Percentiles rank a stretch among this genome's conserved stretches.
Conservation (phyloP, 2,113 vertebrate genomes). For the Psittacara wagleri region DNA sequence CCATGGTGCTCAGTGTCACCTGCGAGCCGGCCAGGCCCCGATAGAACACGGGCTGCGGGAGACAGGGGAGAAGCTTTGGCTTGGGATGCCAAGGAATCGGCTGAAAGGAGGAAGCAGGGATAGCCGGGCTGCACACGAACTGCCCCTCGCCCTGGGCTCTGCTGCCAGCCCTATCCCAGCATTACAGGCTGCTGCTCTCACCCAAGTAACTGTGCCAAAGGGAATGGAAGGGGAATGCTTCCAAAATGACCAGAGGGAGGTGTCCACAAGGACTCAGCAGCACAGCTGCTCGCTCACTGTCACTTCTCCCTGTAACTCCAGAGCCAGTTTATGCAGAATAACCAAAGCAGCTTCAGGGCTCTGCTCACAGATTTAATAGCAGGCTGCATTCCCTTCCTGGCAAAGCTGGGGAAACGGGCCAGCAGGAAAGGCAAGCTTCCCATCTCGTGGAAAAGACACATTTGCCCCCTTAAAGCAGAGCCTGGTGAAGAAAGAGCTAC, state of each 20-base stretch:
- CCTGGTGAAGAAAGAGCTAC: background rate
- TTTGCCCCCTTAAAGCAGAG: background rate
- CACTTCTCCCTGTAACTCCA: background rate
- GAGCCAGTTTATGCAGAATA: background rate
- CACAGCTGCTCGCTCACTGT: fast-evolving
- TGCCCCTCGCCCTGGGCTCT: background rate
- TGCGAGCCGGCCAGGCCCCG: constrained; percentile 92
- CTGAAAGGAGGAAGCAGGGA: background rate
- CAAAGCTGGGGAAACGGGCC: background rate
- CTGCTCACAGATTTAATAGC: background rate
- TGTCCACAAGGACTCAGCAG: background rate
- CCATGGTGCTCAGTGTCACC: constrained; percentile 93
- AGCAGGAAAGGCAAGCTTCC: background rate
- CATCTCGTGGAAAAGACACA: background rate
- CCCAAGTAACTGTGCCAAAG: fast-evolving
- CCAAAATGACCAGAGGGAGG: background rate
- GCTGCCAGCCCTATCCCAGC: background rate
- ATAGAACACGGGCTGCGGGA: constrained; percentile 85
- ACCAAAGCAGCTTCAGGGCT: background rate
- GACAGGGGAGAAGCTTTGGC: background rate
- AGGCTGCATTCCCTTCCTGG: background rate
- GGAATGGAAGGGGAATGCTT: background rate
- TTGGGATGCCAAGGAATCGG: background rate
- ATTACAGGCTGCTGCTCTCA: background rate
- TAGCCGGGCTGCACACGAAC: fast-evolving